Conservation (phyloP, 2,888 invertebrate species). For the Celastrina argiolus region DNA sequence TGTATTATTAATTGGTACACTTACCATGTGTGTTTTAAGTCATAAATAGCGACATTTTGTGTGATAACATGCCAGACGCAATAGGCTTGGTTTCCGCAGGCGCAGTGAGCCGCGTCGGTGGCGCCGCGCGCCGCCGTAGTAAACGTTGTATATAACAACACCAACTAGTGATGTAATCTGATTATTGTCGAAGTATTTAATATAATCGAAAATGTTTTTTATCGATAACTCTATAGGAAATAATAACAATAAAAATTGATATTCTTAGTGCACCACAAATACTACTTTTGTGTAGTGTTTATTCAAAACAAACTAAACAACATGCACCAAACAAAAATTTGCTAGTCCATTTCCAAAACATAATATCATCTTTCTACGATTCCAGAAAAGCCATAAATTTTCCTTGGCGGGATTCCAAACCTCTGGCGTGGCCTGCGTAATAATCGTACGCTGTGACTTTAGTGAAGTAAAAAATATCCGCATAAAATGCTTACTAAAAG, state of each 20-base stretch:
- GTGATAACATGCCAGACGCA: constrained; percentile 32
- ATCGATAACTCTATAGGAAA: no score
- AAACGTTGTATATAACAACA: not conserved
- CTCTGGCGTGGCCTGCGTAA: not conserved
- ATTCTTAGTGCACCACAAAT: not conserved
- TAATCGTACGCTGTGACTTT: not conserved
- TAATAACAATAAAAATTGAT: no score
- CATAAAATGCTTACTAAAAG: not conserved
- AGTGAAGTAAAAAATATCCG: constrained; percentile 1
- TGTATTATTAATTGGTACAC: constrained; percentile 30
- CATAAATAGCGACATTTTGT: constrained; percentile 28
- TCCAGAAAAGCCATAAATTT: not conserved
- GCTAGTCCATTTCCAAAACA: not conserved
- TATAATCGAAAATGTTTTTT: not conserved
- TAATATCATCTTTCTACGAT: not conserved
- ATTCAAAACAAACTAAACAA: no score
- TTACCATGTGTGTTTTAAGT: constrained; percentile 31
- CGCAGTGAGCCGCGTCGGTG: constrained; percentile 29
- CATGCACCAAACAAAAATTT: not conserved
- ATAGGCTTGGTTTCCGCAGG: constrained; percentile 29
- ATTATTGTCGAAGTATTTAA: not conserved
- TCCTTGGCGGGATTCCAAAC: not conserved
- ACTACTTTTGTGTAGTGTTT: not conserved
- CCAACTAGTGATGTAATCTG: not conserved
- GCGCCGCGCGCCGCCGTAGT: not conserved